phyloP scores from a whole-genome alignment of 1,140 invertebrate genomes.

The Forficula auricularia region DNA sequence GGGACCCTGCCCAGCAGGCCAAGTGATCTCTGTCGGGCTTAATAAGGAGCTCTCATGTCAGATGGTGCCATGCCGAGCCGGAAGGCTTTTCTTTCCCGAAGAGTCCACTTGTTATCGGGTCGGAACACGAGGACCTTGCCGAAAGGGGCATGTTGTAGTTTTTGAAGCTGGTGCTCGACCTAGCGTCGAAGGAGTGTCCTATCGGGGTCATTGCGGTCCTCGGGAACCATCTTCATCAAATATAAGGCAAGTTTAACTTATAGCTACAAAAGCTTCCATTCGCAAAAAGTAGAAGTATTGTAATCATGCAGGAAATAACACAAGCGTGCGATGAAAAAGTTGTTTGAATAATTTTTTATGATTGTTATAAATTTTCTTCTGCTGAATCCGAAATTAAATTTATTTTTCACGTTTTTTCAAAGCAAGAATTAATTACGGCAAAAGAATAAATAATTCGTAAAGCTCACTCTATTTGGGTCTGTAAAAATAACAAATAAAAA shows the following conservation, averaged over 20 bases:
- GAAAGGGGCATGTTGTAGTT: constrained; percentile 45
- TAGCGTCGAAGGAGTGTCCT: constrained; percentile 58
- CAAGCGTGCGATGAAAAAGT: no score
- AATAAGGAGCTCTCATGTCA: constrained; percentile 25
- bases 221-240: constrained; percentile 20
- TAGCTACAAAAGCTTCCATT: no score
- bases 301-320: no score
- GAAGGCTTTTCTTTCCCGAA: constrained; percentile 51
- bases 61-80: constrained; percentile 47
- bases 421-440: no score
- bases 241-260: constrained; percentile 10
- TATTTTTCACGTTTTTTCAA: no score
- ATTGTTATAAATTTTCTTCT: constrained; percentile 1
- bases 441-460: no score
- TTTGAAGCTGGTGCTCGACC: constrained; percentile 58
- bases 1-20: constrained; percentile 41
- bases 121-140: constrained; percentile 51
- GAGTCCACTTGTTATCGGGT: constrained; percentile 55
- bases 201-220: constrained; percentile 60
- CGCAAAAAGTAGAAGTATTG: background rate
- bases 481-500: no score
- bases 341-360: constrained; percentile 14
- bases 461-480: no score
- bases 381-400: background rate
- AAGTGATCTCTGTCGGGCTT: constrained; percentile 33